Conservation (phyloP, 2,888 invertebrate genomes). For the Tethea ocularis region DNA sequence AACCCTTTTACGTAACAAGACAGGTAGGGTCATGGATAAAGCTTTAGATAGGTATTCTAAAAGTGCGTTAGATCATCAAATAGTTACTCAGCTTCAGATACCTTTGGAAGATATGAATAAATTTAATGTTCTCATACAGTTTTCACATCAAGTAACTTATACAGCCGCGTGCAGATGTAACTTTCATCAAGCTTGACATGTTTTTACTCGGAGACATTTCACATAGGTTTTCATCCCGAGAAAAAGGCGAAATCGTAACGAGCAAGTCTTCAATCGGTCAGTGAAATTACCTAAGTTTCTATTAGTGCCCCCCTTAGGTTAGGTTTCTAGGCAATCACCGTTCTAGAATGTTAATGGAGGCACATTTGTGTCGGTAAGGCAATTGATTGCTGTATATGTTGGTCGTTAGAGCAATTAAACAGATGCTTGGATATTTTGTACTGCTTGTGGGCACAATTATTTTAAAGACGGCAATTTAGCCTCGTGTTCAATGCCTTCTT, state of each 20-base stretch:
- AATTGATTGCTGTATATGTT: not conserved
- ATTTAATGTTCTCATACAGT: not conserved
- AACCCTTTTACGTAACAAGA: no score
- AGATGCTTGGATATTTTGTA: not conserved
- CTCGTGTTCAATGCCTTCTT: not conserved
- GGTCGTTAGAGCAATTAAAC: not conserved
- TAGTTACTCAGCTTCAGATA: no score
- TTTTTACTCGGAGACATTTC: slow-evolving; percentile 3
- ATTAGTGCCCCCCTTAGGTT: slow-evolving; percentile 1
- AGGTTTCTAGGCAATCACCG: not conserved
- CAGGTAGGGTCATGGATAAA: no score
- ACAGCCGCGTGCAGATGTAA: not conserved
- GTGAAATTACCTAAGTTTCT: slow-evolving; percentile 6
- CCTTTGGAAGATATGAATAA: no score
- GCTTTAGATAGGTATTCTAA: no score
- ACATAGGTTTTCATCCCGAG: not conserved
- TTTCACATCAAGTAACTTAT: not conserved
- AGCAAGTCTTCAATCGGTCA: slow-evolving; percentile 7
- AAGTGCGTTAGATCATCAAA: no score
- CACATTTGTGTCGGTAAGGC: not conserved
- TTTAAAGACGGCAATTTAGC: not conserved
- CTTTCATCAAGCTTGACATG: not conserved
- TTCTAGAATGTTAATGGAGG: slow-evolving; percentile 7
- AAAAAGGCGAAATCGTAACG: not conserved
- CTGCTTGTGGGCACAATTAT: not conserved